Percentiles rank a stretch among this genome's conserved stretches.
phyloP scores from a whole-genome alignment of 2,888 invertebrate genomes.

The Cerastis rubricosa region DNA sequence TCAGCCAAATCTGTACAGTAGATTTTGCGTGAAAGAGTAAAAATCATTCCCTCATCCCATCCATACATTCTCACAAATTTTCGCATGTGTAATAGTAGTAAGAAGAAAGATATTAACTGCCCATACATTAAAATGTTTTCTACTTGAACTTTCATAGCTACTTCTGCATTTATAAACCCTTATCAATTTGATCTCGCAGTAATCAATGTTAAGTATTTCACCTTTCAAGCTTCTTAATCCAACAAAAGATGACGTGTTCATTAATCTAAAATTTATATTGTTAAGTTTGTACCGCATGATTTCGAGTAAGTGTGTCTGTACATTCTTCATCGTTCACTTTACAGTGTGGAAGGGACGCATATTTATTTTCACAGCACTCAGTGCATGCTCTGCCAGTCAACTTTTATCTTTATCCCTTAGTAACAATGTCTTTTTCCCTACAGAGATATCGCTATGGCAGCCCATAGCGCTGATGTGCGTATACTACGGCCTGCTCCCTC shows the following conservation, averaged over 20 bases:
- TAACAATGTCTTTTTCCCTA: conserved; percentile 54
- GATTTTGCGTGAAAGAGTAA: neutral
- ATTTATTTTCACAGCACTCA: neutral
- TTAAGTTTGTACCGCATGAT: neutral
- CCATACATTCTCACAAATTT: neutral
- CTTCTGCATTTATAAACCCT: neutral
- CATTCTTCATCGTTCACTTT: neutral
- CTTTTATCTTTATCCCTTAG: neutral
- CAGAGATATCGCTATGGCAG: conserved; percentile 94
- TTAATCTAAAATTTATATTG: neutral
- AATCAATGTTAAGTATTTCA: neutral
- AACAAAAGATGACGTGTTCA: neutral
- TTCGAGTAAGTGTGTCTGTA: no score
- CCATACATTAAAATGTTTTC: neutral
- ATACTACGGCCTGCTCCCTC: conserved; percentile 94
- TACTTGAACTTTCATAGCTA: neutral
- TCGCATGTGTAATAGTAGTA: neutral
- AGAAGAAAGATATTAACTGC: neutral
- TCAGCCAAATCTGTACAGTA: no score
- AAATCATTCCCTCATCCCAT: neutral
- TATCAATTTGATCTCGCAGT: neutral
- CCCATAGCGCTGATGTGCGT: conserved; percentile 93
- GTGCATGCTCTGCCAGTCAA: neutral
- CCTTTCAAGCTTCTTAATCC: neutral
- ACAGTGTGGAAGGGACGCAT: neutral